phyloP scores from a whole-genome alignment of 2,888 invertebrate genomes.

The Tetragnatha montana region DNA sequence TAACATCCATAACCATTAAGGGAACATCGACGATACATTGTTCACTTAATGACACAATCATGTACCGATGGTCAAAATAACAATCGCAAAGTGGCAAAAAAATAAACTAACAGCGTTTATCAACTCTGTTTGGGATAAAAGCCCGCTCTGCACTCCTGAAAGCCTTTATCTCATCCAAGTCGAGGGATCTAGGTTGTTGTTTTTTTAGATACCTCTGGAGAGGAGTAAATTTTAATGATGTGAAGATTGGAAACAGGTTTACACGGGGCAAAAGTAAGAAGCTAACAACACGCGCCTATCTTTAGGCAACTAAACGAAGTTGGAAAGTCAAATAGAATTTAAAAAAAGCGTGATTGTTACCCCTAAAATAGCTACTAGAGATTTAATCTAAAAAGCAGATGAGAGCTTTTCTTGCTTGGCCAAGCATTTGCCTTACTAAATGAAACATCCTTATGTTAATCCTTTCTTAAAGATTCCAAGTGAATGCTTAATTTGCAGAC shows the following conservation, averaged over 20 bases:
- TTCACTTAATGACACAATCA: slow-evolving; percentile 50
- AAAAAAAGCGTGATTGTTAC: not conserved
- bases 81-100: slow-evolving; percentile 31
- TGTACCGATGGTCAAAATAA: slow-evolving; percentile 53
- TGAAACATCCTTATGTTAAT: too few species aligned
- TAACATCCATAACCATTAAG: slow-evolving; percentile 51
- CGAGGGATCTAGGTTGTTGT: slow-evolving; percentile 25
- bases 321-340: not conserved
- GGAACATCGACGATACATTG: slow-evolving; percentile 48
- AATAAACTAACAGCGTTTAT: slow-evolving; percentile 33
- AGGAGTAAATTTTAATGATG: slow-evolving; percentile 43
- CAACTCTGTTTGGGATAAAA: slow-evolving; percentile 30
- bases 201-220: slow-evolving; percentile 38
- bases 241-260: slow-evolving; percentile 11
- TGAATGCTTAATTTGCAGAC: too few species aligned
- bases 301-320: not conserved
- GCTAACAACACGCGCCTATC: not conserved
- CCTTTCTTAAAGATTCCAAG: too few species aligned
- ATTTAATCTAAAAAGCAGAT: too few species aligned
- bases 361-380: not conserved
- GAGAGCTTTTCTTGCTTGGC: too few species aligned
- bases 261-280: not conserved
- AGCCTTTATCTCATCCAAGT: slow-evolving; percentile 26
- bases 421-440: too few species aligned
- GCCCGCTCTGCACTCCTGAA: slow-evolving; percentile 3